phyloP scores from a whole-genome alignment of 2,888 invertebrate genomes.

The Eutolmus rufibarbis region DNA sequence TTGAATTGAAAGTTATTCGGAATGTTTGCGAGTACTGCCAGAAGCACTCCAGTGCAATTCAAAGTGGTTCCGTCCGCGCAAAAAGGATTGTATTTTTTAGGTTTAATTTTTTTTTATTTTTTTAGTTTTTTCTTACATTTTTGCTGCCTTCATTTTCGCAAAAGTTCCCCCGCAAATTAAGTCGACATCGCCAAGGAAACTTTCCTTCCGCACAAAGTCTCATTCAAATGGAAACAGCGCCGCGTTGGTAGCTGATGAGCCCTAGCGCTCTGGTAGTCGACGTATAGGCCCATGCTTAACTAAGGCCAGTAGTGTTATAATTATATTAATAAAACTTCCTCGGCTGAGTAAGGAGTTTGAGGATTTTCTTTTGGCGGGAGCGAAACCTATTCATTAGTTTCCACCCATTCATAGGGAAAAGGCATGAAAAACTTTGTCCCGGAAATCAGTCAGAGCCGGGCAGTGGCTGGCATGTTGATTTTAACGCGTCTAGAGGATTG shows the following conservation, averaged over 20 bases:
- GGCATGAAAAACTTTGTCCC: conserved; percentile 12
- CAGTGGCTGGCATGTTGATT: conserved; percentile 27
- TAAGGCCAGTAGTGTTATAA: neutral
- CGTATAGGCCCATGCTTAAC: neutral
- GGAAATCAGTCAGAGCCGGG: conserved; percentile 14
- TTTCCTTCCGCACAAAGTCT: neutral
- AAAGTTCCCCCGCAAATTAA: neutral
- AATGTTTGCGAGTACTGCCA: neutral
- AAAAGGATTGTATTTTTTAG: neutral
- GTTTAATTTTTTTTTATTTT: neutral
- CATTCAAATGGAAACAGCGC: neutral
- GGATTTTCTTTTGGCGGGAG: neutral
- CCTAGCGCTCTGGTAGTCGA: neutral
- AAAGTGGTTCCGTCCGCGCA: neutral
- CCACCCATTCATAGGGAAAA: conserved; percentile 15
- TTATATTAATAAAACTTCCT: conserved; percentile 25
- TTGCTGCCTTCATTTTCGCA: neutral
- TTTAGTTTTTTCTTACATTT: neutral
- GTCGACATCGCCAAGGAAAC: conserved; percentile 7
- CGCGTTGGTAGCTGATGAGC: neutral
- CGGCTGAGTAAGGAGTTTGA: neutral
- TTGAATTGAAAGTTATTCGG: neutral
- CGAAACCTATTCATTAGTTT: conserved; percentile 23
- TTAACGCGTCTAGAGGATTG: neutral
- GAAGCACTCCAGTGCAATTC: neutral